Base-by-base conservation (phyloP, 2,797 vertebrate species). In the Myotis myotis region DNA sequence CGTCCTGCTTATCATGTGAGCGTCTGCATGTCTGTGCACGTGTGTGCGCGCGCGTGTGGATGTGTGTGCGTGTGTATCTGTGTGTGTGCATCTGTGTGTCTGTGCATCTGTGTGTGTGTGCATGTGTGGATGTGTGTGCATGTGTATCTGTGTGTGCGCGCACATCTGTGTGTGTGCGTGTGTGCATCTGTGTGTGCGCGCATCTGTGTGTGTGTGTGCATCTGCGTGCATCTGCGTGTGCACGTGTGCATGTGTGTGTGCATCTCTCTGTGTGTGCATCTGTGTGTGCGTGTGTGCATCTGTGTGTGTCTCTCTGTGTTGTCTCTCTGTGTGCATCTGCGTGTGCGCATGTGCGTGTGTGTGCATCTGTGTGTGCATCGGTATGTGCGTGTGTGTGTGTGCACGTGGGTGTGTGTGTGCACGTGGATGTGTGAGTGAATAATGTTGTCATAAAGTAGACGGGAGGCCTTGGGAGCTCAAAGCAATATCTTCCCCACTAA, bases 401-500 rank as follows among this genome's bases (percentile, higher is more conserved):
- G 41, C 0, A 19, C 0, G 16, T 79, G 89, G 47, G 44, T 47
- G 23, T 23, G 13, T 28, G 0, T 30, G 4, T 62, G 11, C 95
- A 3, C 36, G 16, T n/a, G 30, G 0, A 5, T 64, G 41, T 0
- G 23, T 82, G 91, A 53, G 85, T 93, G 95, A 97, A 91, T 90
- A 74, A 82, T 28, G 89, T 47, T 66, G 75, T 92, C 95, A 81
- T 96, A 89, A 96, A 96, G 95, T 93, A 96, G 89, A 64, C 95
- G 91, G 76, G 93, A 95, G 97, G 91, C 89, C 96, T 96, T 89
- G 91, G 96, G 96, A 98, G 94, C 96, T 97, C 66, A 15, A 96
- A 98, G 96, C 96, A 97, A 75, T 97, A 90, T 97, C 99, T 98
- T 98, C 98, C 97, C 98, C 98, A 98, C 98, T 99, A 98, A 99